Evolutionary conservation across 2,113 vertebrate species (phyloP).

Genomic region (Megaptera novaeangliae): DNA sequence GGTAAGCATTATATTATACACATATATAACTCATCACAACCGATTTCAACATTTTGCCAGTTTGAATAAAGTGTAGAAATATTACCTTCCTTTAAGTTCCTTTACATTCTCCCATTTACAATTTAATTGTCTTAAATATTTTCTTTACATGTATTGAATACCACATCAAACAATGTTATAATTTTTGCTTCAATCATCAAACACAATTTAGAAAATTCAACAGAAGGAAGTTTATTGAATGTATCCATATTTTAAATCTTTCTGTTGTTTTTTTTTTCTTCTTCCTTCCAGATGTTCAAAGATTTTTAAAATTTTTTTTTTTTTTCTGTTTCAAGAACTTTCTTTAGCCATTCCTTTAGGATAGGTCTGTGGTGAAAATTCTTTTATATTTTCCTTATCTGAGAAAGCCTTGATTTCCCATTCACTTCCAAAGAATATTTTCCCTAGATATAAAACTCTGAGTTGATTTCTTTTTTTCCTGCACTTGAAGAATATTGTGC

Average conservation of each 20-base stretch:
- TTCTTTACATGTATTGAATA: background rate
- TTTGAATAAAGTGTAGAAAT: background rate
- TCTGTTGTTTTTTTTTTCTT: background rate
- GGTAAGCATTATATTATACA: background rate
- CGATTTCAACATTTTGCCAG: background rate
- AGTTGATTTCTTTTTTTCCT: background rate
- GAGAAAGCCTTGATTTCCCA: background rate
- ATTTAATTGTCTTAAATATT: background rate
- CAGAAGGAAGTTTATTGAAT: background rate
- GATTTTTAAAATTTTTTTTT: background rate
- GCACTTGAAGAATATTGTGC: background rate
- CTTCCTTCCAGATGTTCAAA: background rate
- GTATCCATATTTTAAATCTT: background rate
- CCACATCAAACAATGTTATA: background rate
- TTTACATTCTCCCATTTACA: background rate
- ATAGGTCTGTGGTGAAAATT: background rate
- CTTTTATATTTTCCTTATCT: background rate
- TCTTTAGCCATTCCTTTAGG: background rate
- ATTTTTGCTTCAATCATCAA: slow-evolving; percentile 33
- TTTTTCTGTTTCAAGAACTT: background rate
- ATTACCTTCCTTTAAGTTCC: background rate
- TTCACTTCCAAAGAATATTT: background rate
- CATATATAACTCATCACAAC: background rate
- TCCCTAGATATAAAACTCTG: background rate
- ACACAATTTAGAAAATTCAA: slow-evolving; percentile 1